Evolutionary conservation across 2,888 invertebrate species (phyloP), one percentile per base, ranked within the genome.

Genomic region (Gnatocerus cornutus): DNA sequence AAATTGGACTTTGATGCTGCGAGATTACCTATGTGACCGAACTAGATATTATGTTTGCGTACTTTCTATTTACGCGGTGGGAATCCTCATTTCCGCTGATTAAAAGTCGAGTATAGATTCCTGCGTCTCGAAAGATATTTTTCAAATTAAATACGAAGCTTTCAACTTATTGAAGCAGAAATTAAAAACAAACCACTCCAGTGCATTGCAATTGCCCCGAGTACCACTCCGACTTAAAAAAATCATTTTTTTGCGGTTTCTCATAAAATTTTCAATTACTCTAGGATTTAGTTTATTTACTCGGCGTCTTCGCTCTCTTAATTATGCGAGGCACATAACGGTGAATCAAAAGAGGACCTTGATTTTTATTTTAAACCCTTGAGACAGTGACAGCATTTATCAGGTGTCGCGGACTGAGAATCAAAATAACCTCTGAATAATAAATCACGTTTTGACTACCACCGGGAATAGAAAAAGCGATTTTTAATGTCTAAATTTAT

Each of bases 401-500:
- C 56, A 56, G 56, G 56, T 56, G 56, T 43, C 39, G 56, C 50
- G 16, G 9, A 10, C 37, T 16, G 33, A 37, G 7, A 21, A 37
- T 56, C 16, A 56, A 56, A 43, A 56, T 56, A 56, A 56, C 56
- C 21, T 56, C 41, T 56, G 43, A 56, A 43, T 56, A 56, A 56
- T 56, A 56, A 56, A 56, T 43, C 43, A 56, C 21, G 21, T 21
- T 56, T 56, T 56, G 43, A 50, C 10, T 10, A 29, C 30, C 1
- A 10, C 21, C 16, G 46, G 10, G 46, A 46, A 46, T 46, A 16
- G 46, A 46, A 16, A n/a, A 16, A 27, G 21, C 10, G 27, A 16
- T 46, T 46, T 16, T 46, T 46, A 46, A 16, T 46, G n/a, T 16
- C 21, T 14, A 16, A 16, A 46, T 46, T 46, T 46, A 46, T 46